Conservation (phyloP, 2,113 vertebrate genomes). For the Scophthalmus maximus region DNA sequence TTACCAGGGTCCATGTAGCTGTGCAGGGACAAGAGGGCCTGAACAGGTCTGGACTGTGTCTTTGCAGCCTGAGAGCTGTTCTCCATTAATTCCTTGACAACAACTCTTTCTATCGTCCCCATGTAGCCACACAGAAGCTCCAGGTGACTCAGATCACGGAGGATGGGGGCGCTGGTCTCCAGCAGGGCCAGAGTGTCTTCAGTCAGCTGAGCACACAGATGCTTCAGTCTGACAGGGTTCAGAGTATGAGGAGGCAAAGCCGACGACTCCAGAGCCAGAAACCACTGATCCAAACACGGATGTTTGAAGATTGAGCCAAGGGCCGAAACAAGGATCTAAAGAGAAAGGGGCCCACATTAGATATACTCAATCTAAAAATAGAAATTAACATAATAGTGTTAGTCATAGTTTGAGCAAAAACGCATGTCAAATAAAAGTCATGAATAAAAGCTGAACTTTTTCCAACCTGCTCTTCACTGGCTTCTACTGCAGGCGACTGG, state of each 20-base stretch:
- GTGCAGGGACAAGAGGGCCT: conserved; percentile 86
- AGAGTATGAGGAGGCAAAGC: conserved; percentile 84
- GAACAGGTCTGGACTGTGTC: conserved; percentile 77
- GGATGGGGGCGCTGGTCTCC: conserved; percentile 65
- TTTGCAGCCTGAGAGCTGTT: not conserved
- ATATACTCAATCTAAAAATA: not conserved
- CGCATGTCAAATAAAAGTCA: conserved; percentile 6
- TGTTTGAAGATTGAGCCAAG: conserved; percentile 87
- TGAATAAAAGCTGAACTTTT: not conserved
- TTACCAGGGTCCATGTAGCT: conserved; percentile 79
- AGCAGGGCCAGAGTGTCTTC: conserved; percentile 82
- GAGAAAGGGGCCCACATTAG: not conserved
- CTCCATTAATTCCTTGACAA: conserved; percentile 83
- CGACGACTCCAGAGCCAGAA: conserved; percentile 87
- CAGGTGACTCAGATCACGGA: conserved; percentile 69
- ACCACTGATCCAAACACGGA: conserved; percentile 90
- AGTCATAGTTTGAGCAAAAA: not conserved
- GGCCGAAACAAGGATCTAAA: conserved; percentile 83
- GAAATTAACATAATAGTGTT: not conserved
- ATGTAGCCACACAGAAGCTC: conserved; percentile 80
- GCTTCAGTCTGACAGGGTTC: conserved; percentile 85
- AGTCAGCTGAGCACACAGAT: conserved; percentile 83
- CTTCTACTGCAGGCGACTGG: conserved; percentile 23
- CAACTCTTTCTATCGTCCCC: conserved; percentile 75
- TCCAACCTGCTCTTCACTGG: conserved; percentile 72